Percentiles rank a stretch among this genome's conserved stretches.
Conservation (phyloP, 2,888 invertebrate genomes). For the Hypomecis punctinalis region DNA sequence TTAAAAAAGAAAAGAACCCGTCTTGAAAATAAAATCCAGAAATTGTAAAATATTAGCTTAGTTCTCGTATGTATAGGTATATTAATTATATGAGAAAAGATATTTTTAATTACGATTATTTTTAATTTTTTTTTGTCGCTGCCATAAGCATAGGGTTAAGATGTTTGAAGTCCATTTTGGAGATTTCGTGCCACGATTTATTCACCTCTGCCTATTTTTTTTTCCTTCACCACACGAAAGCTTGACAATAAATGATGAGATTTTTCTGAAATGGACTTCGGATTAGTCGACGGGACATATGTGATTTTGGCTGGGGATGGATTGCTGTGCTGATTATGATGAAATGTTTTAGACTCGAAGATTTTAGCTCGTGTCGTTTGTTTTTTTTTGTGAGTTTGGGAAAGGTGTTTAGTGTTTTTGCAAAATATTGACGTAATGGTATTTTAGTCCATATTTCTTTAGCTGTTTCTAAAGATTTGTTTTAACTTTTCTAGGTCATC, state of each 20-base stretch:
- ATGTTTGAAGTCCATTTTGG: conserved; percentile 61
- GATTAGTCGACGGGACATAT: conserved; percentile 29
- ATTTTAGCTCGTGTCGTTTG: conserved; percentile 22
- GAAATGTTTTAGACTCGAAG: conserved; percentile 22
- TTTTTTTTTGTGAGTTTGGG: conserved; percentile 32
- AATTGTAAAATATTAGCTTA: conserved; percentile 75
- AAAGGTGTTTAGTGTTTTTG: conserved; percentile 3
- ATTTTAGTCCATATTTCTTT: not conserved
- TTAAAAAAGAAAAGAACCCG: not conserved
- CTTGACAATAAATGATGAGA: conserved; percentile 43
- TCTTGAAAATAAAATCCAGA: conserved; percentile 40
- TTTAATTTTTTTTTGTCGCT: conserved; percentile 60
- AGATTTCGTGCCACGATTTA: conserved; percentile 27
- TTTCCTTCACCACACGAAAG: conserved; percentile 34
- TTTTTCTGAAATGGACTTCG: conserved; percentile 39
- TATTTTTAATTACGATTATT: conserved; percentile 70
- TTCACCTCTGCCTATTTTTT: conserved; percentile 25
- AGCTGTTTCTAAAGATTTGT: too few relatives aligned
- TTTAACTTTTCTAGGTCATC: too few relatives aligned
- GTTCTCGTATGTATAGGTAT: conserved; percentile 57
- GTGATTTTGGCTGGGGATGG: conserved; percentile 37
- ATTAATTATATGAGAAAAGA: conserved; percentile 72
- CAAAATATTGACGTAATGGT: not conserved
- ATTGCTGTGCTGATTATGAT: conserved; percentile 25
- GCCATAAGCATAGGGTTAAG: conserved; percentile 71